Conservation (phyloP, 2,888 invertebrate genomes). For the Clivina fossor region DNA sequence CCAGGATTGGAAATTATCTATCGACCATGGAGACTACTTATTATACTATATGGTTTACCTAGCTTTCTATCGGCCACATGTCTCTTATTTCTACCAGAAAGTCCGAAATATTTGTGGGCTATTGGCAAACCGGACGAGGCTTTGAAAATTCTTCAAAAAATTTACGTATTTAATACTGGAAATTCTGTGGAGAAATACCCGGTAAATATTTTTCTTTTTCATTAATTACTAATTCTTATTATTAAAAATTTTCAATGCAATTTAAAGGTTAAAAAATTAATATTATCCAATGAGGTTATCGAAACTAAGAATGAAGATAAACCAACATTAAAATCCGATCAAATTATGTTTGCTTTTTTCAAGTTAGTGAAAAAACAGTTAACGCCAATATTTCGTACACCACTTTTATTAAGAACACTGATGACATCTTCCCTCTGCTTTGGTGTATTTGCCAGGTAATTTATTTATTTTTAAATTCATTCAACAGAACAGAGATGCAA, state of each 20-base stretch:
- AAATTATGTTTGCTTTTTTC: conserved; percentile 38
- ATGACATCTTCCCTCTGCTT: conserved; percentile 52
- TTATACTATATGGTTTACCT: conserved; percentile 48
- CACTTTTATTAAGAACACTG: conserved; percentile 48
- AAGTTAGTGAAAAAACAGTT: conserved; percentile 50
- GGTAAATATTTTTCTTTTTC: conserved; percentile 36
- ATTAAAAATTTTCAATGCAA: conserved; percentile 2
- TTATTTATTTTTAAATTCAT: neutral
- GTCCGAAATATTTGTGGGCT: conserved; percentile 51
- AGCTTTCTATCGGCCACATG: conserved; percentile 46
- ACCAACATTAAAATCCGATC: neutral
- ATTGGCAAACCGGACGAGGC: conserved; percentile 48
- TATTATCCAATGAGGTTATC: neutral
- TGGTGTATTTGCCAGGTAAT: conserved; percentile 51
- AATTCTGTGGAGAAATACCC: conserved; percentile 46
- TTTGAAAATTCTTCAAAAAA: conserved; percentile 46
- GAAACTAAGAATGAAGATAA: neutral
- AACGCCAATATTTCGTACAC: conserved; percentile 47
- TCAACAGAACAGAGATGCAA: neutral
- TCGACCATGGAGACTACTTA: conserved; percentile 50
- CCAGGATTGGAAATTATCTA: conserved; percentile 53
- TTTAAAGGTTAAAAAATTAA: conserved; percentile 1
- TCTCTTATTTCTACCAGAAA: conserved; percentile 50
- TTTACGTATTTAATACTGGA: conserved; percentile 49
- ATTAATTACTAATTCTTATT: conserved; percentile 1